A percentile compares a stretch with the other conserved stretches of the same genome.
These are phyloP conservation scores for Metaphire vulgaris DNA, from an alignment of 1,140 invertebrate genomes.

Conservation along the genomic window DNA sequence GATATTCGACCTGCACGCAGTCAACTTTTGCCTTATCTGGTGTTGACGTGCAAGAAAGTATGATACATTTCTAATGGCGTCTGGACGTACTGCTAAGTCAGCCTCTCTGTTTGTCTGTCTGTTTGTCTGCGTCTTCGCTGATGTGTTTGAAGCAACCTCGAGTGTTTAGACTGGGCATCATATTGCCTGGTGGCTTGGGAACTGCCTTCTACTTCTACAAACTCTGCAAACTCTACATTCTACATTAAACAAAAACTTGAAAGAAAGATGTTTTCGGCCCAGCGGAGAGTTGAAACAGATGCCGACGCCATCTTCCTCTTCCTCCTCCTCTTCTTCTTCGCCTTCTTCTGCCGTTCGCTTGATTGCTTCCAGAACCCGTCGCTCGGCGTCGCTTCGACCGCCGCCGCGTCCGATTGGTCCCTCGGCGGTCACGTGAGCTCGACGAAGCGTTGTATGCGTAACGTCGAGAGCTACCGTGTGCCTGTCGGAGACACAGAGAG, in stretches of 20 bases:
- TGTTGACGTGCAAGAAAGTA: too few relatives aligned
- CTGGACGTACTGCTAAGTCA: neutral
- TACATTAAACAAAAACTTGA: neutral
- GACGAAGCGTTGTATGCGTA: neutral
- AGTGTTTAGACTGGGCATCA: too few relatives aligned
- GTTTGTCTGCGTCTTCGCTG: neutral
- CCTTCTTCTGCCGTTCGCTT: too few relatives aligned
- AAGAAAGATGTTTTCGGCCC: neutral
- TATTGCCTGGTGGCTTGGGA: too few relatives aligned
- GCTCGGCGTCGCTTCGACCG: too few relatives aligned
- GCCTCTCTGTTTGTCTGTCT: neutral
- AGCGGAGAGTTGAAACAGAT: neutral
- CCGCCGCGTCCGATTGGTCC: neutral
- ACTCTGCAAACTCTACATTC: neutral
- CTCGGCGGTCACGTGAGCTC: neutral
- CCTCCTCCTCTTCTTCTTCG: too few relatives aligned
- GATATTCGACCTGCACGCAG: neutral
- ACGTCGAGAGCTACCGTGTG: neutral
- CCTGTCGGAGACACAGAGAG: neutral
- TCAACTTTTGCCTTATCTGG: too few relatives aligned
- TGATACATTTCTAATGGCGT: neutral
- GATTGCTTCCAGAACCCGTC: too few relatives aligned
- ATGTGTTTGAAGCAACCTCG: neutral
- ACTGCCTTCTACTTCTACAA: neutral
- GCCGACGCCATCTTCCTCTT: too few relatives aligned